Evolutionary conservation across 2,113 vertebrate species (phyloP).

Genomic region (Antigone vipio): DNA sequence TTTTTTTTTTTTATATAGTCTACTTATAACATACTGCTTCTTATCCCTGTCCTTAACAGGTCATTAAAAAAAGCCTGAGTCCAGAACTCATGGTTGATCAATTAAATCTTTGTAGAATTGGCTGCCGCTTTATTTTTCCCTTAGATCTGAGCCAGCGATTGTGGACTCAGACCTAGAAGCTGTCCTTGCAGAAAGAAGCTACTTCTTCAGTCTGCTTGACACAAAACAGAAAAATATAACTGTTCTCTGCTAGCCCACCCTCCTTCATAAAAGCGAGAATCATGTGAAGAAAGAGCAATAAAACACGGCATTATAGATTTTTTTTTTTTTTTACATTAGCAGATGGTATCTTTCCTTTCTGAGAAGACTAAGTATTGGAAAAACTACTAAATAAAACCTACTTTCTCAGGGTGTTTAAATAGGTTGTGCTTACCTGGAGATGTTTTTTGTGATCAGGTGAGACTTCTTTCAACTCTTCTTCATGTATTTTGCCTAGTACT

Average conservation of each 20-base stretch:
- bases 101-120: neutral
- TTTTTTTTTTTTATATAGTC: too few species aligned
- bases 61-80: neutral
- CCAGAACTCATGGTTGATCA: neutral
- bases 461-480: neutral
- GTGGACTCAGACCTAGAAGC: neutral
- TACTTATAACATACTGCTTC: neutral
- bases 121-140: neutral
- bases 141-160: neutral
- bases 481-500: neutral
- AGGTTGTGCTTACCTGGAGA: constrained; percentile 32
- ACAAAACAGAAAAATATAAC: neutral
- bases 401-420: neutral
- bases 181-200: neutral
- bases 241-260: neutral
- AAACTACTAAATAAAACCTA: neutral
- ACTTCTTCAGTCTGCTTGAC: neutral
- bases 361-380: neutral
- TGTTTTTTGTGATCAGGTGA: neutral
- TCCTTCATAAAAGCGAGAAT: neutral
- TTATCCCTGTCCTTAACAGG: neutral
- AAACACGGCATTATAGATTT: neutral
- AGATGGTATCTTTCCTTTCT: neutral
- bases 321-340: neutral
- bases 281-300: neutral